Percentiles rank a stretch among this genome's conserved stretches.
phyloP scores from a whole-genome alignment of 2,113 vertebrate species.

The Glaucidium brasilianum region DNA sequence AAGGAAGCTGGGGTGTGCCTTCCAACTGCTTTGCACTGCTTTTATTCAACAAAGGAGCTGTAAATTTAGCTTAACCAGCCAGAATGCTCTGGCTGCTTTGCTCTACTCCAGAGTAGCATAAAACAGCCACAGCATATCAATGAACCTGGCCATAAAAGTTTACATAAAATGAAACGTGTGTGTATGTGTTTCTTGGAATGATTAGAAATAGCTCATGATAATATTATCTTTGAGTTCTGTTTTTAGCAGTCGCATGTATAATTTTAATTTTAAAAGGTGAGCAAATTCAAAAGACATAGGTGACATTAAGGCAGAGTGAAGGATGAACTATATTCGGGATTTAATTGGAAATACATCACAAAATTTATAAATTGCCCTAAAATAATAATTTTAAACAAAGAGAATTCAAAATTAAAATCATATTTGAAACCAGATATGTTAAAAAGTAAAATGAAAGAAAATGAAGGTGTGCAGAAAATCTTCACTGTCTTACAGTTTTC shows the following conservation, averaged over 20 bases:
- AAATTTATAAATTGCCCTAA: not conserved
- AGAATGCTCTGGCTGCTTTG: conserved; percentile 2
- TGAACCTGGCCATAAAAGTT: conserved; percentile 7
- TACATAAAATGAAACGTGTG: not conserved
- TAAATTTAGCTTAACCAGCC: conserved; percentile 28
- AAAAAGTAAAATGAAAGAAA: not conserved
- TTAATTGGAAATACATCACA: not conserved
- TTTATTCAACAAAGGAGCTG: conserved; percentile 27
- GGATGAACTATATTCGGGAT: not conserved
- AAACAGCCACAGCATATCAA: conserved; percentile 27
- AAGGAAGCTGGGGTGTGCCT: not conserved
- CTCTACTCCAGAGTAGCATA: conserved; percentile 6
- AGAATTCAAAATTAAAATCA: not conserved
- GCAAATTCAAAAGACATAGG: not conserved
- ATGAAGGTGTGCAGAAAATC: not conserved
- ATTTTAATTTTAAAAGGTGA: not conserved
- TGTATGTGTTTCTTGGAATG: not conserved
- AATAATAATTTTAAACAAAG: not conserved
- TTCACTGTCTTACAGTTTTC: not conserved
- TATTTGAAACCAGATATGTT: not conserved
- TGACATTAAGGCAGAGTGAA: not conserved
- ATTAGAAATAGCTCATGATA: not conserved
- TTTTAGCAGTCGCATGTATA: not conserved
- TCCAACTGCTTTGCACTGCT: not conserved
- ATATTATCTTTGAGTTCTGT: not conserved